These are phyloP conservation scores for Willisornis vidua DNA, from an alignment of 2,113 vertebrate genomes.

Conservation along the genomic window DNA sequence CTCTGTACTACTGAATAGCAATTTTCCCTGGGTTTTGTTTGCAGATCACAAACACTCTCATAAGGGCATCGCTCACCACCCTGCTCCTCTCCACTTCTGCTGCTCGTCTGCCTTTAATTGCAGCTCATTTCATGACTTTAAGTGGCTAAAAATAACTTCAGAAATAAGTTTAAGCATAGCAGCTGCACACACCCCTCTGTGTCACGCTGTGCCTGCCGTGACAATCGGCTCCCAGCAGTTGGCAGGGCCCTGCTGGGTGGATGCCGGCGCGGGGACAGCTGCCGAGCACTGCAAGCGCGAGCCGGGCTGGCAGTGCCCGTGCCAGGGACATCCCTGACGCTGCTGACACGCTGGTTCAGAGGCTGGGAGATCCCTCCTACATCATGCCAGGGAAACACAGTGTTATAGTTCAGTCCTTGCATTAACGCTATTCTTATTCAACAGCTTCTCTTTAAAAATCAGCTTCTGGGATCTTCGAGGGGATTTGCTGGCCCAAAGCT, in stretches of 20 bases:
- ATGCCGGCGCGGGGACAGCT: background rate
- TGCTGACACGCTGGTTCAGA: background rate
- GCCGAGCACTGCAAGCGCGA: background rate
- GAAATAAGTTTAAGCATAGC: background rate
- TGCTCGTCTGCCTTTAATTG: background rate
- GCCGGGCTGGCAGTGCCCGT: background rate
- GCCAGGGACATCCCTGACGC: background rate
- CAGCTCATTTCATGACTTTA: background rate
- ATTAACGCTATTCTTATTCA: fast-evolving
- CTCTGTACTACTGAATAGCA: background rate
- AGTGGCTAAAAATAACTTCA: background rate
- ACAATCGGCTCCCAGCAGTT: background rate
- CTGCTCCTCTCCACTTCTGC: background rate
- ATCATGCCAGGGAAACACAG: background rate
- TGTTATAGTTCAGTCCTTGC: fast-evolving
- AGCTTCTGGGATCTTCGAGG: fast-evolving
- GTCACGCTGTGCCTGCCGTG: background rate
- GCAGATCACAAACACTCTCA: background rate
- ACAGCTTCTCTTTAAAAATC: fast-evolving
- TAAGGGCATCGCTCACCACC: fast-evolving
- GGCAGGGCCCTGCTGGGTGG: background rate
- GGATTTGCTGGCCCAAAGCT: background rate
- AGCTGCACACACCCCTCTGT: background rate
- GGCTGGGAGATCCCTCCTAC: background rate
- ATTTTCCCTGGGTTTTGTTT: background rate